phyloP scores from a whole-genome alignment of 2,797 vertebrate genomes.

The Serranus cabrilla region DNA sequence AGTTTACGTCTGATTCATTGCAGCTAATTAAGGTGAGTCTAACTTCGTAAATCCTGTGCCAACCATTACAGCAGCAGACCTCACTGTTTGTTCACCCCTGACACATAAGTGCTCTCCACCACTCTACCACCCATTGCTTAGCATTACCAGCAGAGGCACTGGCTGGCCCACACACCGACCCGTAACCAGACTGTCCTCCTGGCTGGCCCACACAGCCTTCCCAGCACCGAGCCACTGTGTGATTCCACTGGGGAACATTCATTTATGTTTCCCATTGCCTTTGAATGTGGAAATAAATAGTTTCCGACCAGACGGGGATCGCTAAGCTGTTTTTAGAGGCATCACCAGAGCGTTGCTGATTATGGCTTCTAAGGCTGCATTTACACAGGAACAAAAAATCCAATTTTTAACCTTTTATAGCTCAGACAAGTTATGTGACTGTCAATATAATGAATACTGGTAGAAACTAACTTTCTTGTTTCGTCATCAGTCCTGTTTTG shows the following conservation, averaged over 20 bases:
- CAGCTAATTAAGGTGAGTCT: conserved; percentile 60
- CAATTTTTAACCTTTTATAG: conserved; percentile 24
- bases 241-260: conserved; percentile 71
- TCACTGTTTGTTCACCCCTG: conserved; percentile 66
- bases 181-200: conserved; percentile 61
- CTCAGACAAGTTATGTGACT: conserved; percentile 29
- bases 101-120: conserved; percentile 64
- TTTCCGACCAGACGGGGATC: conserved; percentile 68
- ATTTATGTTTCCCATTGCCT: conserved; percentile 74
- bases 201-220: conserved; percentile 73
- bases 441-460: conserved; percentile 33
- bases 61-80: conserved; percentile 73
- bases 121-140: conserved; percentile 70
- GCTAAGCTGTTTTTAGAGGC: conserved; percentile 65
- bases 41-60: conserved; percentile 54
- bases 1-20: conserved; percentile 30
- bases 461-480: conserved; percentile 20
- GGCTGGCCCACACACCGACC: conserved; percentile 71
- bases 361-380: conserved; percentile 57
- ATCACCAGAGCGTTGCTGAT: conserved; percentile 68
- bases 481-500: conserved; percentile 24
- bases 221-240: conserved; percentile 75
- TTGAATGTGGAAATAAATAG: conserved; percentile 77
- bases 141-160: conserved; percentile 65
- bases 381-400: conserved; percentile 37